Conservation (phyloP, 2,113 vertebrate species). For the Poeciliopsis prolifica region DNA sequence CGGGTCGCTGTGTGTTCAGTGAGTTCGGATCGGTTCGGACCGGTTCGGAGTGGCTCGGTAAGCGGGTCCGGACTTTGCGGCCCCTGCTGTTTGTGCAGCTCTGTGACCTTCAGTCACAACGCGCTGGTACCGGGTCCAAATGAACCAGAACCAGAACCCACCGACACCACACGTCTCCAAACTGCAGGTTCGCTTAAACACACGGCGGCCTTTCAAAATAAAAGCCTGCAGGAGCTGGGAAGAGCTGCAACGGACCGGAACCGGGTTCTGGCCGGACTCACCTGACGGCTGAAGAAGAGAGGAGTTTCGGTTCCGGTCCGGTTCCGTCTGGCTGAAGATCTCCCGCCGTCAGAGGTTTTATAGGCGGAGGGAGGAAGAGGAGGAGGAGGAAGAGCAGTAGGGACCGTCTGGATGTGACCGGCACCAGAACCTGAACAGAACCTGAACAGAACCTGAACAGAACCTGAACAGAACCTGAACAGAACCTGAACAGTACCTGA, state of each 20-base stretch:
- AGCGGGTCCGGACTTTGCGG: slow-evolving; percentile 35
- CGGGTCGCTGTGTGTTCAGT: background rate
- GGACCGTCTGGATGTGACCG: slow-evolving; percentile 44
- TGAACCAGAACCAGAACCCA: background rate
- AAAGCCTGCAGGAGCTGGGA: slow-evolving; percentile 18
- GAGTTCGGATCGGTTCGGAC: background rate
- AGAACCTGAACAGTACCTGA: too few species aligned
- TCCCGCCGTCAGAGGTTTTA: slow-evolving; percentile 37
- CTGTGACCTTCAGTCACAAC: slow-evolving; percentile 41
- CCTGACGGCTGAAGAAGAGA: slow-evolving; percentile 33
- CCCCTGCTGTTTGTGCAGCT: slow-evolving; percentile 16
- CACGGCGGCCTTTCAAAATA: slow-evolving; percentile 25
- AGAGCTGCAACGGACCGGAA: background rate
- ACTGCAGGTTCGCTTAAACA: background rate
- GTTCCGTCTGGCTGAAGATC: slow-evolving; percentile 43
- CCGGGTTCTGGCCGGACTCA: slow-evolving; percentile 11
- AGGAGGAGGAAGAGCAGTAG: slow-evolving; percentile 12
- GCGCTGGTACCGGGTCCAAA: background rate
- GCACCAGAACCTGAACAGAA: background rate
- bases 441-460: too few species aligned
- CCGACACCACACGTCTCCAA: background rate
- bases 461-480: too few species aligned
- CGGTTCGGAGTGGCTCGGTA: background rate
- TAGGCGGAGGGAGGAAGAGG: slow-evolving; percentile 20
- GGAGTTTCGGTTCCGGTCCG: background rate